Evolutionary conservation across 1,140 invertebrate genomes (phyloP).

Genomic region (Octopus bimaculoides): DNA sequence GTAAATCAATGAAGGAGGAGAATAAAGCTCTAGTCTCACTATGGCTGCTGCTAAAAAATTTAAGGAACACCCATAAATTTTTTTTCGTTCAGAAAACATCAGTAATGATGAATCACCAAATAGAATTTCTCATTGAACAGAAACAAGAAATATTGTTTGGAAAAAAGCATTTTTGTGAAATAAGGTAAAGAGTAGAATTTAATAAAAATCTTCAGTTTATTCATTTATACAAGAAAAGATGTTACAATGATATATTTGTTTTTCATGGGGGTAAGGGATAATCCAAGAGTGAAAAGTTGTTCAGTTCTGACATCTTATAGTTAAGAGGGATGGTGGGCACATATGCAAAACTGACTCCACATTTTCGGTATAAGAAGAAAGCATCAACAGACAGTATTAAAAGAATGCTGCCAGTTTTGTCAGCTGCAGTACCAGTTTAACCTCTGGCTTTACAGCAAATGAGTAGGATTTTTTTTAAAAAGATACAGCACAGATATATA

Average conservation of each 20-base stretch:
- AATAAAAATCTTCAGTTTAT: slow-evolving; percentile 5
- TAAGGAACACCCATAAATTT: no score
- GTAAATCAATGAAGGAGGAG: no score
- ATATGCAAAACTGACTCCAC: no score
- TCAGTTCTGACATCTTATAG: not conserved
- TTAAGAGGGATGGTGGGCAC: no score
- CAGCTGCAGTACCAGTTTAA: not conserved
- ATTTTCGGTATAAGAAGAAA: not conserved
- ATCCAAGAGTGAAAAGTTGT: slow-evolving; percentile 1
- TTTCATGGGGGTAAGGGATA: not conserved
- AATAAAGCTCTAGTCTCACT: no score
- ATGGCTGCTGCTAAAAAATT: no score
- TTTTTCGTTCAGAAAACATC: no score
- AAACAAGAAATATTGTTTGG: no score
- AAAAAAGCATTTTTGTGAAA: no score
- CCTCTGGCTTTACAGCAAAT: not conserved
- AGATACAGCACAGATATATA: not conserved
- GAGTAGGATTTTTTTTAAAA: not conserved
- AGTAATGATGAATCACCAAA: no score
- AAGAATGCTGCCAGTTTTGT: not conserved
- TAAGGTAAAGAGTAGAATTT: not conserved
- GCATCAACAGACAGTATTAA: not conserved
- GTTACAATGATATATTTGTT: slow-evolving; percentile 3
- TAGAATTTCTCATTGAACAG: no score
- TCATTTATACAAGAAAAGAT: slow-evolving; percentile 6